phyloP scores from a whole-genome alignment of 2,797 vertebrate species.

The Xenopus petersii region DNA sequence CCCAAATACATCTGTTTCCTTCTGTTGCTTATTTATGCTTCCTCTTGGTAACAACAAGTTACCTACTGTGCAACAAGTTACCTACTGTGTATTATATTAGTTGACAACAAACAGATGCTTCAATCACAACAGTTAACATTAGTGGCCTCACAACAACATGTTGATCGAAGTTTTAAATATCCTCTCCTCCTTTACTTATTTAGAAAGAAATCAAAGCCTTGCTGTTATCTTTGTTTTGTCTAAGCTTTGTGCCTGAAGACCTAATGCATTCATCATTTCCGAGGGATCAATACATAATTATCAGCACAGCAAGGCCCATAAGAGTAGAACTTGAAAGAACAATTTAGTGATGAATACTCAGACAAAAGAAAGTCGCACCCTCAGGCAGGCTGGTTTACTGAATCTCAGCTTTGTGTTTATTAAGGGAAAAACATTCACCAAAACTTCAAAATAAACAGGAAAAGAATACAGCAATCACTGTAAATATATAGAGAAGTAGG shows the following conservation, averaged over 20 bases:
- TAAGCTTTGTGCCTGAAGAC: conserved; percentile 46
- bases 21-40: no score
- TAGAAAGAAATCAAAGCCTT: conserved; percentile 23
- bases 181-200: not conserved
- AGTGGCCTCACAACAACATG: no score
- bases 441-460: conserved; percentile 43
- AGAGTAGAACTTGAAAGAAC: not conserved
- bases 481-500: no score
- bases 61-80: no score
- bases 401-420: conserved; percentile 10
- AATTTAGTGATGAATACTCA: conserved; percentile 17
- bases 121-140: no score
- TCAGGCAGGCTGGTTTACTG: not conserved
- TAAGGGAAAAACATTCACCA: conserved; percentile 54
- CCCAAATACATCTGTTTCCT: no score
- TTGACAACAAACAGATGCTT: no score
- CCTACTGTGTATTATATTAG: no score
- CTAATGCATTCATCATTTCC: conserved; percentile 50
- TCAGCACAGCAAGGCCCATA: conserved; percentile 33
- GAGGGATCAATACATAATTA: conserved; percentile 63
- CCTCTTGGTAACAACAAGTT: no score
- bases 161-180: no score
- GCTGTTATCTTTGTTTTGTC: conserved; percentile 47
- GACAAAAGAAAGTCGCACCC: conserved; percentile 12
- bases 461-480: not conserved